Percentiles rank a stretch among this genome's conserved stretches.
phyloP scores from a whole-genome alignment of 2,113 vertebrate species.

The human (Homo sapiens) region DNA sequence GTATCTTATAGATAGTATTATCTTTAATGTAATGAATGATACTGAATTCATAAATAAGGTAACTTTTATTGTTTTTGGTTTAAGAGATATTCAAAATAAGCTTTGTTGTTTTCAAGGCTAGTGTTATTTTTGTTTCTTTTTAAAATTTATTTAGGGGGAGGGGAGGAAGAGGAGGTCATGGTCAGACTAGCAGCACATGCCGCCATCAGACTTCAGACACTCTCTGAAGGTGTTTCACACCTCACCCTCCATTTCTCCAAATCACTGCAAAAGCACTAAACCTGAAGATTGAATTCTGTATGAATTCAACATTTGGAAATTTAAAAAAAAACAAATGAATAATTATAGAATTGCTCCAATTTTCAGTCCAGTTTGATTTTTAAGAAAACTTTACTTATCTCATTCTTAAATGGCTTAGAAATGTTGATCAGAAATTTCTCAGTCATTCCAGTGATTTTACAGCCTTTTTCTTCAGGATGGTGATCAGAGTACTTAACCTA shows the following conservation, averaged over 20 bases:
- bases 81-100: not conserved
- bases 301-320: not conserved
- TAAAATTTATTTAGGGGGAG: not conserved
- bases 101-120: not conserved
- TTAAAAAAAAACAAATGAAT: not conserved
- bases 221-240: not conserved
- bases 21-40: not conserved
- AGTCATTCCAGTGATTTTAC: not conserved
- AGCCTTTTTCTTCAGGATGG: not conserved
- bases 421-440: not conserved
- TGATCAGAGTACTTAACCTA: not conserved
- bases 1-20: not conserved
- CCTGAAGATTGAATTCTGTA: not conserved
- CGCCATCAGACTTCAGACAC: no score
- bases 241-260: not conserved
- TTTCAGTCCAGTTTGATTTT: conserved; percentile 6
- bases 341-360: not conserved
- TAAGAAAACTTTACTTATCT: not conserved
- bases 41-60: not conserved
- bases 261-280: not conserved
- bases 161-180: not conserved
- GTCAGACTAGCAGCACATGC: not conserved
- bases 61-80: not conserved
- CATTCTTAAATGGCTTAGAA: conserved; percentile 1
- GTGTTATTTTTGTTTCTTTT: not conserved